Evolutionary conservation across 2,888 invertebrate genomes (phyloP).

Genomic region (Trissoscelio sp.): DNA sequence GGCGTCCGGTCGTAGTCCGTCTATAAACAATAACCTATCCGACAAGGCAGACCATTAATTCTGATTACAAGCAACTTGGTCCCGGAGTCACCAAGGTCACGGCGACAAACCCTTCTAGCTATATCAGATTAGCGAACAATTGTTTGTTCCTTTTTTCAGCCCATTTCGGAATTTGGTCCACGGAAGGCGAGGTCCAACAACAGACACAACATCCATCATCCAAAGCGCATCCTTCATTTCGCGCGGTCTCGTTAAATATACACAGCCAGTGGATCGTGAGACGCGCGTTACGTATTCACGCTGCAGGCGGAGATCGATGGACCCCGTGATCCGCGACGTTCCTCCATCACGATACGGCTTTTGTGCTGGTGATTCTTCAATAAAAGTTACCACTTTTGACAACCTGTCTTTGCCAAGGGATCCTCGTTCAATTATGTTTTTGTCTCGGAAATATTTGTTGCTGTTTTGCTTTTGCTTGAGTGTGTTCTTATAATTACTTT

Average conservation of each 20-base stretch:
- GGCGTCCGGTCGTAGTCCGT: too few species aligned
- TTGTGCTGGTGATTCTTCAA: slow-evolving; percentile 65
- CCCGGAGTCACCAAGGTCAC: slow-evolving; percentile 30
- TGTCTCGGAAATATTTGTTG: slow-evolving; percentile 32
- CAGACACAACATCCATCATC: slow-evolving; percentile 76
- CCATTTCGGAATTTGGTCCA: slow-evolving; percentile 70
- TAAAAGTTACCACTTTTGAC: slow-evolving; percentile 57
- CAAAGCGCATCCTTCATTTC: slow-evolving; percentile 76
- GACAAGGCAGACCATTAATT: slow-evolving; percentile 37
- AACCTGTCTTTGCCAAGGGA: slow-evolving; percentile 42
- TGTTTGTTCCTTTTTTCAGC: slow-evolving; percentile 46
- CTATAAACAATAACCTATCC: slow-evolving; percentile 69
- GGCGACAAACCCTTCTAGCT: slow-evolving; percentile 64
- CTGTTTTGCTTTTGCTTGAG: slow-evolving; percentile 12
- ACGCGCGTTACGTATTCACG: slow-evolving; percentile 62
- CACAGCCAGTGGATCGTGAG: slow-evolving; percentile 63
- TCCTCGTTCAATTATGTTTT: slow-evolving; percentile 51
- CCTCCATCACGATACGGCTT: slow-evolving; percentile 34
- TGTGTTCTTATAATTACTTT: slow-evolving; percentile 34
- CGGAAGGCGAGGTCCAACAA: slow-evolving; percentile 61
- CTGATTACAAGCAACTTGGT: slow-evolving; percentile 12
- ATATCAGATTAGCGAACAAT: slow-evolving; percentile 75
- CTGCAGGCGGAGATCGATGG: slow-evolving; percentile 68
- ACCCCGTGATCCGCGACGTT: slow-evolving; percentile 47
- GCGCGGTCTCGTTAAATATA: slow-evolving; percentile 71